Conservation (phyloP, 1,140 invertebrate genomes). For the Adelges cooleyi region DNA sequence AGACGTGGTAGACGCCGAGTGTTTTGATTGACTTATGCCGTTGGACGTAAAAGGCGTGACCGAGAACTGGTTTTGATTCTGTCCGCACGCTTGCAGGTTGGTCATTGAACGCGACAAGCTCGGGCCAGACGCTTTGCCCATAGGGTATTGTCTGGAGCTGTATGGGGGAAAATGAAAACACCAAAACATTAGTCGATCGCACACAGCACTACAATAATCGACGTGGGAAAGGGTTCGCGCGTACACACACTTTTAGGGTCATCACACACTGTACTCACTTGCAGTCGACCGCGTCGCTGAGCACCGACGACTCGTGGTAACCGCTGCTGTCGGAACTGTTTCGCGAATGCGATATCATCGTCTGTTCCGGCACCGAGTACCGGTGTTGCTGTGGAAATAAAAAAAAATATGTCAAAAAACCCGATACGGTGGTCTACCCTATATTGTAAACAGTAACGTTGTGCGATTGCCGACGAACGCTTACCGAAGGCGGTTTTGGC, state of each 20-base stretch:
- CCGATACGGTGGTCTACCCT: no score
- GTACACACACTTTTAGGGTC: no score
- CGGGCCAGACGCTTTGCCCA: not conserved
- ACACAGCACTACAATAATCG: no score
- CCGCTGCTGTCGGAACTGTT: conserved; percentile 66
- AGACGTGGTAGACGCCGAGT: conserved; percentile 27
- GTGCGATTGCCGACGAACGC: not conserved
- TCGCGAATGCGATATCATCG: conserved; percentile 45
- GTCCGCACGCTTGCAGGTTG: conserved; percentile 32
- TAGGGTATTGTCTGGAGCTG: no score
- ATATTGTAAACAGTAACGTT: no score
- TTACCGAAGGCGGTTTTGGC: conserved; percentile 44
- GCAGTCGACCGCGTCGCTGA: conserved; percentile 42
- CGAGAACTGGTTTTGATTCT: conserved; percentile 13
- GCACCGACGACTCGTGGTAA: conserved; percentile 59
- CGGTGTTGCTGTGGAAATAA: not conserved
- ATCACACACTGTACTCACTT: no score
- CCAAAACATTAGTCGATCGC: no score
- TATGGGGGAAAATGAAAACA: no score
- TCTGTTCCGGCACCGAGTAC: not conserved
- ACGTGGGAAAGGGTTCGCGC: no score
- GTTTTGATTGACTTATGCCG: conserved; percentile 24
- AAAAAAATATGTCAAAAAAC: not conserved
- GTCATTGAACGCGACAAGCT: conserved; percentile 34
- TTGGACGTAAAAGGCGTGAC: conserved; percentile 19